Evolutionary conservation across 2,888 invertebrate species (phyloP).

Genomic region (Agrochola lota): DNA sequence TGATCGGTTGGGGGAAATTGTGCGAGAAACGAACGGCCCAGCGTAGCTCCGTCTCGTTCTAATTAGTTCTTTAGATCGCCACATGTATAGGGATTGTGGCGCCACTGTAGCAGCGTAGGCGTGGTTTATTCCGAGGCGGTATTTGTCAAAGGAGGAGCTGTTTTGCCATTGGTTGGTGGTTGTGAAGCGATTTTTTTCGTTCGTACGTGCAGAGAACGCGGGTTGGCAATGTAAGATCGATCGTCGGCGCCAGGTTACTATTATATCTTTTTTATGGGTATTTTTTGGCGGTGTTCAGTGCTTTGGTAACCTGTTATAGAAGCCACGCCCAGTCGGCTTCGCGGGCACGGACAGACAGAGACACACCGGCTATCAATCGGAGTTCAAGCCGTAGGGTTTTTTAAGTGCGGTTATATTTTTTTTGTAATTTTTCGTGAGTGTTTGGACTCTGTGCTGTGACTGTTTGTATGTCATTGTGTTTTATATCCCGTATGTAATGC

Average conservation of each 20-base stretch:
- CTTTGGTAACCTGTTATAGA: slow-evolving; percentile 88
- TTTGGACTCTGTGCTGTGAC: slow-evolving; percentile 81
- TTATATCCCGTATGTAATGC: slow-evolving; percentile 49
- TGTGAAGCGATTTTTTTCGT: slow-evolving; percentile 86
- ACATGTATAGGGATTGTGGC: slow-evolving; percentile 84
- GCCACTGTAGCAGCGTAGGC: slow-evolving; percentile 79
- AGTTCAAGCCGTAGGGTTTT: slow-evolving; percentile 83
- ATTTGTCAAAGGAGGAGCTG: slow-evolving; percentile 76
- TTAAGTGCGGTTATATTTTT: slow-evolving; percentile 83
- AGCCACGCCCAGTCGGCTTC: slow-evolving; percentile 85
- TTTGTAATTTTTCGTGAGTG: slow-evolving; percentile 80
- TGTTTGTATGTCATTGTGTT: slow-evolving; percentile 67
- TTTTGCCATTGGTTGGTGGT: slow-evolving; percentile 77
- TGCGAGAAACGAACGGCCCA: slow-evolving; percentile 89
- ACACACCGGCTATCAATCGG: slow-evolving; percentile 84
- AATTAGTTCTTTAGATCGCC: slow-evolving; percentile 83
- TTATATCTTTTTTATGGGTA: slow-evolving; percentile 90
- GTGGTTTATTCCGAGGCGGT: slow-evolving; percentile 79
- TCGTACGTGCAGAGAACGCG: slow-evolving; percentile 83
- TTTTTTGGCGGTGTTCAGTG: slow-evolving; percentile 88
- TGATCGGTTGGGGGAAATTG: slow-evolving; percentile 91
- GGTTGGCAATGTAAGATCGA: slow-evolving; percentile 88
- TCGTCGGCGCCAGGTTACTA: slow-evolving; percentile 87
- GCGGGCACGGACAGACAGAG: slow-evolving; percentile 83
- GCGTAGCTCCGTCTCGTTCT: slow-evolving; percentile 83